Evolutionary conservation across 2,797 vertebrate species (phyloP), one percentile per base, ranked within the genome.

Genomic region (Hippoglossus hippoglossus): DNA sequence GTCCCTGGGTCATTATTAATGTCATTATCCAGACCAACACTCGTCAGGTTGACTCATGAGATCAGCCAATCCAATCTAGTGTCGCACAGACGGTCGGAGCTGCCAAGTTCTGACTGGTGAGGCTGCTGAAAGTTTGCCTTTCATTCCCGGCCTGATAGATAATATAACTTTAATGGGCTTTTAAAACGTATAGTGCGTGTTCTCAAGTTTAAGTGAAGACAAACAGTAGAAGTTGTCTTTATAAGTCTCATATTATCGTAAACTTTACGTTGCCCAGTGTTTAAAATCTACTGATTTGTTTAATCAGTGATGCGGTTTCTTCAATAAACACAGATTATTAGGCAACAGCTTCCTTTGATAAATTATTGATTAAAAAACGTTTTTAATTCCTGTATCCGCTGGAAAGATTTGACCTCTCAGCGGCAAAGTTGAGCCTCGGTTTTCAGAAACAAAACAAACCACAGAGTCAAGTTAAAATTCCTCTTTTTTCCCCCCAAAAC

Each of bases 321-420:
- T 44, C 22, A 8, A 44, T 65, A 61, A 67, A 54, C 47, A 46
- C 11, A 12, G 54, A 72, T 62, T 57, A 39, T 58, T 13, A 67
- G 28, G 61, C 51, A 50, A 57, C 13, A 65, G 58, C 26, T 25
- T 22, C 59, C 36, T 25, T 60, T 60, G 21, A 70, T 49, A 46
- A 57, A 53, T 75, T 55, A 77, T 66, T 28, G 25, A 51, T 9
- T 31, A 65, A 47, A 76, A 80, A 63, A 36, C 1, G 0, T 24
- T 68, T 31, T 1, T 28, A 53, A 81, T 70, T 83, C 56, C 47
- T 0, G 4, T 31, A 63, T 87, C 62, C 67, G 34, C 67, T 88
- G 87, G 83, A 90, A 89, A 87, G 36, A 61, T 60, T 51, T 82
- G 75, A 90, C 84, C 87, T 63, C 0, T 6, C 61, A 26, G 82